A percentile compares a stretch with the other conserved stretches of the same genome.
phyloP scores from a whole-genome alignment of 2,113 vertebrate genomes.

The Alexandromys fortis region DNA sequence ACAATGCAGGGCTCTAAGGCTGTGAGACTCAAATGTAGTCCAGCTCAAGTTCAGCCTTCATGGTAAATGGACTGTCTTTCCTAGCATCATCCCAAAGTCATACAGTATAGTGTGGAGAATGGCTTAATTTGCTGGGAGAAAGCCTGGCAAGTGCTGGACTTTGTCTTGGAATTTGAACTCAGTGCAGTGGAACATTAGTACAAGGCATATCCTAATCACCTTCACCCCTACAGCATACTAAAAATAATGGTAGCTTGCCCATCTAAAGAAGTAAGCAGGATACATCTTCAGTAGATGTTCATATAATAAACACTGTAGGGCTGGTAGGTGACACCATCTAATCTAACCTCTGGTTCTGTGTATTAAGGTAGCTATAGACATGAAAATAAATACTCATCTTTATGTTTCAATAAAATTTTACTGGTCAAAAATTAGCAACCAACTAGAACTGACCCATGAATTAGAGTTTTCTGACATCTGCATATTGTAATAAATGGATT shows the following conservation, averaged over 20 bases:
- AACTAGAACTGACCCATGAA: neutral
- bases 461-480: neutral
- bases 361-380: neutral
- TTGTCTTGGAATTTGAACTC: neutral
- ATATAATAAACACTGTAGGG: neutral
- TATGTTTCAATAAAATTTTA: constrained; percentile 22
- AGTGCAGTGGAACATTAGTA: neutral
- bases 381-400: neutral
- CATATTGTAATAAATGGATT: neutral
- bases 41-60: neutral
- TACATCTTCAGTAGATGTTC: neutral
- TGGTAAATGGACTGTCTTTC: neutral
- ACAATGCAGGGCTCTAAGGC: neutral
- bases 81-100: neutral
- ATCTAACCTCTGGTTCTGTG: neutral
- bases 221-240: neutral
- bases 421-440: neutral
- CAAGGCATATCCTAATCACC: neutral
- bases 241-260: neutral
- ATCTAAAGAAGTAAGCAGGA: neutral
- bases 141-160: too few species aligned
- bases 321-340: neutral
- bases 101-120: neutral
- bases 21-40: neutral
- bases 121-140: neutral